phyloP scores from a whole-genome alignment of 2,113 vertebrate genomes.

The Canis aureus region DNA sequence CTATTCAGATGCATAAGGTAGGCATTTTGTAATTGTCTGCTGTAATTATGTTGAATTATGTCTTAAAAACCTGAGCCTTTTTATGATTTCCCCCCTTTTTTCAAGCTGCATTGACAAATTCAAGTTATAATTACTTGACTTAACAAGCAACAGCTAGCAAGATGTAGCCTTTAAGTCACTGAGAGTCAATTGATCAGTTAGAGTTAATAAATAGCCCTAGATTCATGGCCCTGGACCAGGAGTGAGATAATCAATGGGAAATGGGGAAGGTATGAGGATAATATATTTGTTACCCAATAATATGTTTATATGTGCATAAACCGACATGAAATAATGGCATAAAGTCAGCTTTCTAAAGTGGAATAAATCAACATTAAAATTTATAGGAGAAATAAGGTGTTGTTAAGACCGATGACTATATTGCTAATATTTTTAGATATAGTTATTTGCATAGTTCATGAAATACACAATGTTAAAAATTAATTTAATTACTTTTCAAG shows the following conservation, averaged over 20 bases:
- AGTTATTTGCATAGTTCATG: background rate
- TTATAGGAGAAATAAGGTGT: background rate
- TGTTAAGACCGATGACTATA: background rate
- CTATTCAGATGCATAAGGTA: constrained; percentile 49
- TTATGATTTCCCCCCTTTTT: background rate
- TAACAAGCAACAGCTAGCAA: constrained; percentile 49
- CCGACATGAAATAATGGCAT: background rate
- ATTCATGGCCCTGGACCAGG: constrained; percentile 6
- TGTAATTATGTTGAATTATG: constrained; percentile 66
- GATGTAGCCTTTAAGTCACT: constrained; percentile 28
- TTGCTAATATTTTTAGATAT: background rate
- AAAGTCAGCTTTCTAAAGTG: background rate
- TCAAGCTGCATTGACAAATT: constrained; percentile 51
- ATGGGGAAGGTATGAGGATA: background rate
- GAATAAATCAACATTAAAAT: background rate
- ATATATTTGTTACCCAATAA: constrained; percentile 56
- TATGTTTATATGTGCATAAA: background rate
- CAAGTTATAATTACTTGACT: constrained; percentile 42
- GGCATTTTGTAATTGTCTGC: constrained; percentile 50
- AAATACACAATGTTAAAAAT: background rate
- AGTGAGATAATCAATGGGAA: constrained; percentile 60
- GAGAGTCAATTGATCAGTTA: constrained; percentile 36
- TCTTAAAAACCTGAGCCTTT: constrained; percentile 43
- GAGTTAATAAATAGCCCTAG: constrained; percentile 53
- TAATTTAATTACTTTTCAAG: background rate